phyloP scores from a whole-genome alignment of 2,797 vertebrate genomes.

The Sebastes ruberrimus region DNA sequence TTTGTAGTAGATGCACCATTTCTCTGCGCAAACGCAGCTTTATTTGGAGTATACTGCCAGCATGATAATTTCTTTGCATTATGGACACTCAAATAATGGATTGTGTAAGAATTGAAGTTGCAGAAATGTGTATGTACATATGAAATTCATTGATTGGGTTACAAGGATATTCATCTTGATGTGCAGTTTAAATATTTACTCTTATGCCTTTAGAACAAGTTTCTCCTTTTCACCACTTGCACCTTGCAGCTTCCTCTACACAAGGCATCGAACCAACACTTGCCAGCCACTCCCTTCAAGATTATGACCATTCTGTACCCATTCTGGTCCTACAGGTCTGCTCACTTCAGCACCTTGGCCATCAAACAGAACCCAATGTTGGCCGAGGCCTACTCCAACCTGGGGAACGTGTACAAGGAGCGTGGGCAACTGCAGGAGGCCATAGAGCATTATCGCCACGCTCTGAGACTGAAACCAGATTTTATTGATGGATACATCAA shows the following conservation, averaged over 20 bases:
- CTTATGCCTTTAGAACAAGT: background rate
- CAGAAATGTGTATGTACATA: background rate
- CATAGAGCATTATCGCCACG: constrained; percentile 97
- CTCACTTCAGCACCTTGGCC: constrained; percentile 98
- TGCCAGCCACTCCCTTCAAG: background rate
- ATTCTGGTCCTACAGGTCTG: constrained; percentile 86
- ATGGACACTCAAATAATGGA: background rate
- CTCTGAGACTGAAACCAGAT: constrained; percentile 96
- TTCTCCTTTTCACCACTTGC: background rate
- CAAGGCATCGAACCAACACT: background rate
- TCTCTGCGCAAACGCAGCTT: background rate
- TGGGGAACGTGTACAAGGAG: constrained; percentile 99
- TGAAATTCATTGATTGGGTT: too few relatives aligned
- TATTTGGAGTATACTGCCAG: background rate
- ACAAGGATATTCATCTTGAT: background rate
- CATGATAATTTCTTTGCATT: background rate
- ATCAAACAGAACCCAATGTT: constrained; percentile 99
- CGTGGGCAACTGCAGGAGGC: constrained; percentile 98
- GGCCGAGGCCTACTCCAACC: constrained; percentile 97
- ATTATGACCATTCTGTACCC: constrained; percentile 13
- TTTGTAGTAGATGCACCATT: background rate
- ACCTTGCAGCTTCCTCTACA: background rate
- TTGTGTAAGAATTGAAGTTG: background rate
- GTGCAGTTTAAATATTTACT: background rate
- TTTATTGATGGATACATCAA: constrained; percentile 99